Percentiles rank a stretch among this genome's conserved stretches.
phyloP scores from a whole-genome alignment of 2,113 vertebrate genomes.

The Sapayoa aenigma region DNA sequence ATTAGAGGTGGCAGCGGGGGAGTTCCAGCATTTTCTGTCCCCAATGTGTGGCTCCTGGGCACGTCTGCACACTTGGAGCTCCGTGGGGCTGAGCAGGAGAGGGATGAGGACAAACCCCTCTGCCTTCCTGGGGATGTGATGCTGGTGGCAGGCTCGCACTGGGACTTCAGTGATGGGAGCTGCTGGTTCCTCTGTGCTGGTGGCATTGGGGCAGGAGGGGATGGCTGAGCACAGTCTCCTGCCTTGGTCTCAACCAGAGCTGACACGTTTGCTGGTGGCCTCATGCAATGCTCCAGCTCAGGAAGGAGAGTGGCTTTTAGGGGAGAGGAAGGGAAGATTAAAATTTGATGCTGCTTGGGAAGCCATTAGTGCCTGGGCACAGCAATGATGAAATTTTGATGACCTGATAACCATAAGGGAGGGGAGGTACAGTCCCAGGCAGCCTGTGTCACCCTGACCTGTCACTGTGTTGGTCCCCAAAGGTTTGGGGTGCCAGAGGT shows the following conservation, averaged over 20 bases:
- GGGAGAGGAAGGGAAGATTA: slow-evolving; percentile 28
- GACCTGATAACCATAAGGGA: slow-evolving; percentile 3
- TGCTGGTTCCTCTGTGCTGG: background rate
- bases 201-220: background rate
- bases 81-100: fast-evolving
- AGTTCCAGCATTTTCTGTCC: background rate
- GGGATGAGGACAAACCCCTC: background rate
- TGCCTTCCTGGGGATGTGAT: fast-evolving
- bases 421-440: background rate
- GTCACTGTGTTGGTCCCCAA: background rate
- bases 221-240: too few species aligned
- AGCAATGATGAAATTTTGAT: slow-evolving; percentile 64
- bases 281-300: background rate
- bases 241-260: background rate
- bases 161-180: background rate
- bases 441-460: background rate
- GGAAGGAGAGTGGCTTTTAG: slow-evolving; percentile 42
- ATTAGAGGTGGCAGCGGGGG: background rate
- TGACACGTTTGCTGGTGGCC: background rate
- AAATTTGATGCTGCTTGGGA: slow-evolving; percentile 66
- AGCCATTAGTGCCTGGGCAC: slow-evolving; percentile 63
- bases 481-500: background rate
- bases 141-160: fast-evolving
- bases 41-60: background rate
- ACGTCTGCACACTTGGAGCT: background rate